Evolutionary conservation across 2,888 invertebrate genomes (phyloP).

Genomic region (Pyrgus malvae): DNA sequence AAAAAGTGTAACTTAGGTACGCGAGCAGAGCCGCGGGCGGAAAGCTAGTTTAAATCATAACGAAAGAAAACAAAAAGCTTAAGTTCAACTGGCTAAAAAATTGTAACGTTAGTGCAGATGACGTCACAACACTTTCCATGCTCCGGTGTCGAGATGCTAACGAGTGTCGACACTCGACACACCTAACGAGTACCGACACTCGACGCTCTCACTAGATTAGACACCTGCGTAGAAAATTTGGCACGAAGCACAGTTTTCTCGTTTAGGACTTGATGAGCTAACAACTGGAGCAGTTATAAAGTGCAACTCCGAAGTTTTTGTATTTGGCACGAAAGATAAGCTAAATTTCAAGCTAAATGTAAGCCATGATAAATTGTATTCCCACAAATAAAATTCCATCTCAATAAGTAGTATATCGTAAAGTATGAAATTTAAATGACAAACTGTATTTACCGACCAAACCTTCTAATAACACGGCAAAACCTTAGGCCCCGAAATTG

Average conservation of each 20-base stretch:
- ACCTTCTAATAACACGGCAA: no score
- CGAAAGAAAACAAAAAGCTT: not conserved
- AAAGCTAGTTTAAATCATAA: no score
- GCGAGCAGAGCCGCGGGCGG: no score
- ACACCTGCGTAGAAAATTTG: slow-evolving; percentile 40
- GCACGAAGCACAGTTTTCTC: slow-evolving; percentile 35
- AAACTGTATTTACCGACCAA: no score
- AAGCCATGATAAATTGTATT: no score
- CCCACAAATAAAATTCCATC: no score
- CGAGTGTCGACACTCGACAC: slow-evolving; percentile 57
- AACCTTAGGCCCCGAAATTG: no score
- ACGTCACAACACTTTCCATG: slow-evolving; percentile 46
- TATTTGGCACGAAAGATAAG: not conserved
- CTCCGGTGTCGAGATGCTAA: slow-evolving; percentile 57
- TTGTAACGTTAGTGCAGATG: slow-evolving; percentile 2
- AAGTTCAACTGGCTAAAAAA: not conserved
- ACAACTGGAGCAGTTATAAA: slow-evolving; percentile 31
- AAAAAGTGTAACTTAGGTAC: no score
- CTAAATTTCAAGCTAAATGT: not conserved
- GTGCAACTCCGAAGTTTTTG: slow-evolving; percentile 6
- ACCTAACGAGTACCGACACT: slow-evolving; percentile 55
- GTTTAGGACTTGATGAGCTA: slow-evolving; percentile 26
- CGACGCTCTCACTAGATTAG: slow-evolving; percentile 47
- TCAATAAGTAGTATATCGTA: no score
- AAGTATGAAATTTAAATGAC: no score